A percentile compares a stretch with the other conserved stretches of the same genome.
These are phyloP conservation scores for Nomada hirtipes DNA, from an alignment of 2,888 invertebrate genomes.

Conservation along the genomic window DNA sequence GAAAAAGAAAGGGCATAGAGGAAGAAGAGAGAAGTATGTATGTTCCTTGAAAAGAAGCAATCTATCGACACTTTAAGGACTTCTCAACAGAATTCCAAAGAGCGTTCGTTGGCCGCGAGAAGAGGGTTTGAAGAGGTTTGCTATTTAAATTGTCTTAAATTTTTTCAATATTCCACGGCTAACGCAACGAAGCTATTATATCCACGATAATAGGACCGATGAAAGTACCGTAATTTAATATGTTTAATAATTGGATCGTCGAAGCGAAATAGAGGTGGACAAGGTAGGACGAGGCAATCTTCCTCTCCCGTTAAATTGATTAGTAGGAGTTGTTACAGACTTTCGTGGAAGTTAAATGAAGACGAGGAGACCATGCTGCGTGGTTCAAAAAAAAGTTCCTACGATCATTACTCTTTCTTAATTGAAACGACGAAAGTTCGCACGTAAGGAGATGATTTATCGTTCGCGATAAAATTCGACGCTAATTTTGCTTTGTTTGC, in stretches of 20 bases:
- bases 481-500: too few relatives aligned
- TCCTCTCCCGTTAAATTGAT: neutral
- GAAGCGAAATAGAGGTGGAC: neutral
- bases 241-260: slow-evolving; percentile 15
- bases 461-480: too few relatives aligned
- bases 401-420: neutral
- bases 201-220: neutral
- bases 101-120: slow-evolving; percentile 10
- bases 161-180: neutral
- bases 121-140: too few relatives aligned
- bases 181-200: neutral
- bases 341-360: neutral
- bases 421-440: neutral
- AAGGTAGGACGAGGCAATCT: neutral
- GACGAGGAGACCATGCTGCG: neutral
- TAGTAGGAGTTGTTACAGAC: neutral
- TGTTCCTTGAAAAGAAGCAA: slow-evolving; percentile 13
- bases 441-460: too few relatives aligned
- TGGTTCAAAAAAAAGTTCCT: neutral
- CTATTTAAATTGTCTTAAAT: neutral
- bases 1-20: neutral
- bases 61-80: slow-evolving; percentile 18
- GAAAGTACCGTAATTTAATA: neutral
- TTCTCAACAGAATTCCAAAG: slow-evolving; percentile 9
- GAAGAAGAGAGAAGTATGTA: neutral